Percentiles rank a stretch among this genome's conserved stretches.
phyloP scores from a whole-genome alignment of 2,113 vertebrate genomes.

The Nothoprocta pentlandii region DNA sequence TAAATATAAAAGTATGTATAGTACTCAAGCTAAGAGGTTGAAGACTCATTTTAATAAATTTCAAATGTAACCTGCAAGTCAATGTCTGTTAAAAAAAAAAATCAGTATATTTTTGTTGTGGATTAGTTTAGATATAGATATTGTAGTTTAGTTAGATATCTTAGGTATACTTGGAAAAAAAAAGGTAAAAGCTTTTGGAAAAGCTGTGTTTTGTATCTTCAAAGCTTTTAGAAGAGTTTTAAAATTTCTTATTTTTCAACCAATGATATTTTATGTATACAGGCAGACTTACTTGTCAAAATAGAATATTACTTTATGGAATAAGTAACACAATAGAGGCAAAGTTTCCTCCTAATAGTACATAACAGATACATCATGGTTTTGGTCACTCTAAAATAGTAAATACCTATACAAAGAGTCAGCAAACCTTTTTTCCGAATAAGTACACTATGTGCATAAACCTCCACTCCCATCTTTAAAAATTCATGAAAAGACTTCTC shows the following conservation, averaged over 20 bases:
- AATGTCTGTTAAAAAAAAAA: neutral
- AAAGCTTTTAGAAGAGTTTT: neutral
- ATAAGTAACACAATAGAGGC: neutral
- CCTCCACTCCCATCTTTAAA: neutral
- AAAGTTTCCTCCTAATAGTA: neutral
- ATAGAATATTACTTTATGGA: neutral
- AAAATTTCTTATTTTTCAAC: neutral
- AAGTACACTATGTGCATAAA: neutral
- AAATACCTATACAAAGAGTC: neutral
- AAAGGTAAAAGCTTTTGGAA: neutral
- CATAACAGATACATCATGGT: neutral
- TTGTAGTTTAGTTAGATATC: neutral
- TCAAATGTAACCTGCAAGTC: neutral
- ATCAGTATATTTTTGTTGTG: rapidly evolving
- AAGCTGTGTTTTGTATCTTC: neutral
- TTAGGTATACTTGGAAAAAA: neutral
- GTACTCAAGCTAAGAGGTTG: neutral
- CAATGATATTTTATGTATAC: neutral
- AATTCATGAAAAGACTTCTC: neutral
- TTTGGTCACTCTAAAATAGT: neutral
- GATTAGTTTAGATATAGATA: neutral
- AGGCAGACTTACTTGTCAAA: neutral
- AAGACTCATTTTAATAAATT: neutral
- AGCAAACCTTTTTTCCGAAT: neutral
- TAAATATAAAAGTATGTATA: slow-evolving; percentile 7